Evolutionary conservation across 2,113 vertebrate genomes (phyloP).

Genomic region (Salminus brasiliensis): DNA sequence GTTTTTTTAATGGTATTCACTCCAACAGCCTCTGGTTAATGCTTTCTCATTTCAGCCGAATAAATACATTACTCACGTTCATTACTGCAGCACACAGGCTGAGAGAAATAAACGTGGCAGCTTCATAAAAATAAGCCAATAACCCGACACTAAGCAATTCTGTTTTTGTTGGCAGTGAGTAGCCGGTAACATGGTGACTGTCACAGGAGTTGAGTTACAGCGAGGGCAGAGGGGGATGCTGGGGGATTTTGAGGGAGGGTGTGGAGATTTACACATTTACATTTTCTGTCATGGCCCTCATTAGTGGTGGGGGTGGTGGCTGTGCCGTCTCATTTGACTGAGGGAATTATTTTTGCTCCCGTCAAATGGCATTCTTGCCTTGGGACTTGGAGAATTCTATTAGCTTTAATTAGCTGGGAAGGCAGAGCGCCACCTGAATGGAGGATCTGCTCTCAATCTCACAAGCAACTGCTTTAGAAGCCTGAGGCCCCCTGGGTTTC

Average conservation of each 20-base stretch:
- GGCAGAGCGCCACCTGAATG: conserved; percentile 35
- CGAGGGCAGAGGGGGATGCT: conserved; percentile 20
- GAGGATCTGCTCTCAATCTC: conserved; percentile 18
- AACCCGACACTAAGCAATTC: conserved; percentile 18
- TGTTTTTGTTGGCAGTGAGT: conserved; percentile 22
- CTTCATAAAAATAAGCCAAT: conserved; percentile 17
- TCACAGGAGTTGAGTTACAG: conserved; percentile 7
- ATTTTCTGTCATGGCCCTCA: conserved; percentile 31
- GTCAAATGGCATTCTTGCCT: conserved; percentile 41
- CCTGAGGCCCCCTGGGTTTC: background rate
- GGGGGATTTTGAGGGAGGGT: conserved; percentile 17
- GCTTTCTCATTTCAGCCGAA: conserved; percentile 28
- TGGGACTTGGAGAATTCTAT: conserved; percentile 36
- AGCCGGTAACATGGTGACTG: conserved; percentile 18
- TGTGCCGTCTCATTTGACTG: conserved; percentile 41
- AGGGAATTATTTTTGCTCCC: conserved; percentile 49
- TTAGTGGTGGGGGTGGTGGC: conserved; percentile 22
- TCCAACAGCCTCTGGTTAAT: conserved; percentile 43
- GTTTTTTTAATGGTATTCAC: conserved; percentile 45
- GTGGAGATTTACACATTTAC: conserved; percentile 41
- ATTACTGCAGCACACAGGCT: conserved; percentile 39
- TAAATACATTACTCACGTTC: conserved; percentile 48
- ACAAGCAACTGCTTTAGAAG: background rate
- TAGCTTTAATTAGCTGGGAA: conserved; percentile 50
- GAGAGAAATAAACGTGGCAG: conserved; percentile 21